Evolutionary conservation across 2,797 vertebrate species (phyloP).

Genomic region (Sebastes itinus): DNA sequence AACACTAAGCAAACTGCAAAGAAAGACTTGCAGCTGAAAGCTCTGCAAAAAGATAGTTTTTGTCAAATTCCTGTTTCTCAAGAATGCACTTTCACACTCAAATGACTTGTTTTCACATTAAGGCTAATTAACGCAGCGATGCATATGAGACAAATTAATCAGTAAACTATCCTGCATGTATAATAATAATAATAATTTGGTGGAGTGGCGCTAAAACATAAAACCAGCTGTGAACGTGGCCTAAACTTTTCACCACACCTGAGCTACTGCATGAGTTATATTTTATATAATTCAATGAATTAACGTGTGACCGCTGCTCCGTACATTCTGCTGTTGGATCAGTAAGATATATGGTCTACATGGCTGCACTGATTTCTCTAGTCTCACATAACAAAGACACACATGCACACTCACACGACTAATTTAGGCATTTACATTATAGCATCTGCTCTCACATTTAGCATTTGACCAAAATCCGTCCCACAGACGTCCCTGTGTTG

Average conservation of each 20-base stretch:
- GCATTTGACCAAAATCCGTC: conserved; percentile 56
- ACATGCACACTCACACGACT: conserved; percentile 20
- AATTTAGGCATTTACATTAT: conserved; percentile 28
- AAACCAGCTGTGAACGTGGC: conserved; percentile 15
- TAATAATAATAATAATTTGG: not conserved
- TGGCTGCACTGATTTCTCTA: conserved; percentile 18
- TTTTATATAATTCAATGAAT: not conserved
- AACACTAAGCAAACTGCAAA: not conserved
- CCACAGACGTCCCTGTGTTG: conserved; percentile 31
- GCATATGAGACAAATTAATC: not conserved
- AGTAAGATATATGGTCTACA: not conserved
- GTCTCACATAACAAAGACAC: conserved; percentile 23
- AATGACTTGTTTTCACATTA: conserved; percentile 1
- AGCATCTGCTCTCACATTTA: conserved; percentile 33
- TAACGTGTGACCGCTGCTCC: conserved; percentile 9
- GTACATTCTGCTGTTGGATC: conserved; percentile 20
- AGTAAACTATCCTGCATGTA: not conserved
- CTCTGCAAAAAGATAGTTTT: not conserved
- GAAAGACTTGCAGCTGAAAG: not conserved
- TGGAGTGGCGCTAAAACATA: conserved; percentile 3
- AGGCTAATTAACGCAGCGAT: conserved; percentile 9
- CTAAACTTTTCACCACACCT: conserved; percentile 30
- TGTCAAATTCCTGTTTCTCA: not conserved
- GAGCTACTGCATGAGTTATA: conserved; percentile 27
- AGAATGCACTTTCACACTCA: not conserved